Percentiles rank a stretch among this genome's conserved stretches.
Evolutionary conservation across 2,113 vertebrate species (phyloP).

Genomic region (Colistium nudipinnis): DNA sequence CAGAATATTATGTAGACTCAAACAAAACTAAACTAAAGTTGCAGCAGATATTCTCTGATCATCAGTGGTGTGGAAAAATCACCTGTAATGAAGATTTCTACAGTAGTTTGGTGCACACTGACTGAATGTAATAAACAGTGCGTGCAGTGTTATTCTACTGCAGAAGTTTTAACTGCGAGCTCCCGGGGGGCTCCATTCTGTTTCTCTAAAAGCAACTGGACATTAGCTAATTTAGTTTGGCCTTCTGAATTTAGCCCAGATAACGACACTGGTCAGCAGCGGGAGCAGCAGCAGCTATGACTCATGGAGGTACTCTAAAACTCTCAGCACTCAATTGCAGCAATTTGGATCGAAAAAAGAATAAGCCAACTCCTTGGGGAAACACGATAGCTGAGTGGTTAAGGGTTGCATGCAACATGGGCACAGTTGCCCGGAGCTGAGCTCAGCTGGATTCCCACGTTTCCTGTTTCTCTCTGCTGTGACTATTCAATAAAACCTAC

Average conservation of each 20-base stretch:
- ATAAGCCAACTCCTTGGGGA: too few species aligned
- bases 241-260: background rate
- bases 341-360: conserved; percentile 3
- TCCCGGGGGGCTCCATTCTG: background rate
- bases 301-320: background rate
- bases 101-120: too few species aligned
- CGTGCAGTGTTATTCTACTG: too few species aligned
- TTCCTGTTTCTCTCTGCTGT: background rate
- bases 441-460: background rate
- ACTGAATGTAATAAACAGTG: too few species aligned
- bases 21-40: too few species aligned
- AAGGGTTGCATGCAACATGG: too few species aligned
- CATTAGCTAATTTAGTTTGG: background rate
- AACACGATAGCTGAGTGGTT: too few species aligned
- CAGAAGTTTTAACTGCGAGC: too few species aligned
- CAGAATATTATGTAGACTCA: background rate
- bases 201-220: background rate
- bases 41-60: too few species aligned
- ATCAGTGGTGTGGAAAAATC: too few species aligned
- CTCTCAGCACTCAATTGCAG: background rate
- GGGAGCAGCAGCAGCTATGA: background rate
- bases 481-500: background rate
- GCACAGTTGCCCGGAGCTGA: background rate
- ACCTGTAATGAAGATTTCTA: too few species aligned
- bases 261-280: background rate